Evolutionary conservation across 2,113 vertebrate genomes (phyloP).

Genomic region (mouse (Mus musculus)): GRCm39 chr10:118764001-118764500

Average conservation of each 20-base stretch:
- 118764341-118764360: neutral
- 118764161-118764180: neutral
- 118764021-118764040: neutral
- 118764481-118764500: neutral
- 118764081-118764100: neutral
- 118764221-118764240: neutral
- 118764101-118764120: neutral
- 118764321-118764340: neutral
- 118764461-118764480: neutral
- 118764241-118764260: neutral
- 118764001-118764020: neutral
- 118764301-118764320: neutral
- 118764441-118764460: neutral
- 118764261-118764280: neutral
- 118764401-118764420: neutral
- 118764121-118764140: neutral
- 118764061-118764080: neutral
- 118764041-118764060: neutral
- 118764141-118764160: neutral
- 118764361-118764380: neutral
- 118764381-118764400: neutral
- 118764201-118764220: neutral
- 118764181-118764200: neutral
- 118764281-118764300: neutral
- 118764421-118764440: neutral